Base-by-base conservation (phyloP, 2,888 invertebrate species). In the Andrena haemorrhoa region DNA sequence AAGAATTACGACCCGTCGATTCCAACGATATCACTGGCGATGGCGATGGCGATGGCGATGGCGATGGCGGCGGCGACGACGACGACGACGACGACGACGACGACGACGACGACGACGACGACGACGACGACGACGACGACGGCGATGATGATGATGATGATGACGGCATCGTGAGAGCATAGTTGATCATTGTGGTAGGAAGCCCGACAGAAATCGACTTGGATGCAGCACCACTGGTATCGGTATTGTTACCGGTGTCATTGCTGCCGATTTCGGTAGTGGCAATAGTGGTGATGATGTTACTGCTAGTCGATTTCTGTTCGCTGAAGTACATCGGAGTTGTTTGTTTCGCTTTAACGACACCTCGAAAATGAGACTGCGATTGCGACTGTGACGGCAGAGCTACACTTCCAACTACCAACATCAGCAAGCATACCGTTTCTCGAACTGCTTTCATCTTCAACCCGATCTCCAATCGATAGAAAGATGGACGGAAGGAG, bases 311-410 rank as follows among this genome's bases (percentile, higher is more conserved):
- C 0, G 66, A 10, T n/a, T 68, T 51, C 20, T 23, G 23, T 41
- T 79, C 41, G 53, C 10, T 47, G 7, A 23, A 29, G 33, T 60
- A 72, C 16, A 86, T 73, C 70, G 91, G 86, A 3, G 90, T 90
- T 66, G 90, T 89, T n/a, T 89, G 88, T 73, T 92, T 92, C 12
- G 85, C 72, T 31, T 88, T 87, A n/a, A 58, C 74, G 10, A 84
- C 78, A 35, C 79, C 84, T 10, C 86, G 83, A 63, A 79, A 82
- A 60, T 84, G 84, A n/a, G 63, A 58, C 41, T 88, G 86, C 66
- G 86, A 89, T 73, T 86, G 85, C 69, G 85, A 88, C 66, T 85
- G 86, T 73, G 91, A 84, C 20, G 92, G 90, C 26, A 92, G 79
- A 8, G 91, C 91, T 73, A 86, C 71, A 65, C 90, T 88, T 68